phyloP scores from a whole-genome alignment of 2,113 vertebrate genomes.

The Hippocampus abdominalis region DNA sequence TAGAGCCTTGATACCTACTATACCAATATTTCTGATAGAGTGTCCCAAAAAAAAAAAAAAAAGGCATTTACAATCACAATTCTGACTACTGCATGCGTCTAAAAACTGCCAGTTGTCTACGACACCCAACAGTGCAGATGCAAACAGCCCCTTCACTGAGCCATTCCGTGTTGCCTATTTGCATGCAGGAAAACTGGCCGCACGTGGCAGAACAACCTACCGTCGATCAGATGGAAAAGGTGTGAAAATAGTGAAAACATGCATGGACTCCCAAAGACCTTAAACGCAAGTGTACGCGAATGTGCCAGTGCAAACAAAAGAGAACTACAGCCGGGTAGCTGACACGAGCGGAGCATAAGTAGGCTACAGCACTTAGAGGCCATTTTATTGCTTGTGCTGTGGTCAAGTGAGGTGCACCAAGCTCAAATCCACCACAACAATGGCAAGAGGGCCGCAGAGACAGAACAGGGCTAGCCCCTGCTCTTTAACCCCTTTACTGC shows the following conservation, averaged over 20 bases:
- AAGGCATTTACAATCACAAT: not conserved
- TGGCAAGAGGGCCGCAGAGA: slow-evolving; percentile 75
- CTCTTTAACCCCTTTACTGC: slow-evolving; percentile 74
- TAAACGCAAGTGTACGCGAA: slow-evolving; percentile 13
- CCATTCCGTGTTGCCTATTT: not conserved
- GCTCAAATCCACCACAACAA: slow-evolving; percentile 79
- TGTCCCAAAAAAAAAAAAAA: not conserved
- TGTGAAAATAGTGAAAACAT: not conserved
- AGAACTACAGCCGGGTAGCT: slow-evolving; percentile 43
- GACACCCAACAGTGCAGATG: not conserved
- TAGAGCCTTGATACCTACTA: not conserved
- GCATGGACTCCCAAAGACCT: not conserved
- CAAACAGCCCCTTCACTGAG: not conserved
- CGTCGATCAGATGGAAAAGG: not conserved
- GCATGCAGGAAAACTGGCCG: not conserved
- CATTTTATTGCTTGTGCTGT: slow-evolving; percentile 79
- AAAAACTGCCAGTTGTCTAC: not conserved
- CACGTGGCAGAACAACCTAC: not conserved
- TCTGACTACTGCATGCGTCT: not conserved
- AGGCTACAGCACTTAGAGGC: slow-evolving; percentile 73
- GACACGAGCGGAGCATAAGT: slow-evolving; percentile 62
- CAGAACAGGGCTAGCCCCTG: slow-evolving; percentile 75
- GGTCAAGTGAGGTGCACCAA: slow-evolving; percentile 80
- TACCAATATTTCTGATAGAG: not conserved
- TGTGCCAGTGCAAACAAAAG: slow-evolving; percentile 25